Evolutionary conservation across 2,113 vertebrate species (phyloP).

Genomic region (Periophthalmodon schlosseri): DNA sequence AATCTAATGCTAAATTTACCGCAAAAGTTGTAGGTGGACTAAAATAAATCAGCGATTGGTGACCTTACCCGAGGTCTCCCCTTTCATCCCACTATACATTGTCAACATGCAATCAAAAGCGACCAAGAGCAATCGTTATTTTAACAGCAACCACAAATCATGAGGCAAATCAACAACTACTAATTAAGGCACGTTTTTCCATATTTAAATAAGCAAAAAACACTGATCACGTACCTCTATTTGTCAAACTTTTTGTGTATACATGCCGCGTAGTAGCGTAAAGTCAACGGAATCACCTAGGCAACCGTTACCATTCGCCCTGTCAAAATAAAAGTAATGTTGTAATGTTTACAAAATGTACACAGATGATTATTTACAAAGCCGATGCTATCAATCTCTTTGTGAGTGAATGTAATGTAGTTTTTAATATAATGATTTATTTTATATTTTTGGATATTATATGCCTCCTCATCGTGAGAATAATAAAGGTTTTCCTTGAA

Average conservation of each 20-base stretch:
- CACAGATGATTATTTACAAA: too few species aligned
- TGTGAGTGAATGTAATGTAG: background rate
- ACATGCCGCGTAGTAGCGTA: constrained; percentile 9
- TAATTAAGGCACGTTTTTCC: background rate
- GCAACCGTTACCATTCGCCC: background rate
- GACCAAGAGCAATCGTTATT: background rate
- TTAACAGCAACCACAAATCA: background rate
- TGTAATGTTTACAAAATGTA: background rate
- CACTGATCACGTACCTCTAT: constrained; percentile 27
- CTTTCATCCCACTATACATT: constrained; percentile 15
- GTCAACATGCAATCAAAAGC: background rate
- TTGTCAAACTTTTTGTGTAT: constrained; percentile 32
- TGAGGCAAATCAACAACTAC: background rate
- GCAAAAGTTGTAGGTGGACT: background rate
- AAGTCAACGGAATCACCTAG: background rate
- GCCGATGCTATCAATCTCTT: background rate
- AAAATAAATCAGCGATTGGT: constrained; percentile 4
- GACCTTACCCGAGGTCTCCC: background rate
- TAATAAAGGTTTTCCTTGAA: background rate
- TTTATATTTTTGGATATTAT: background rate
- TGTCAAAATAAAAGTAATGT: constrained; percentile 33
- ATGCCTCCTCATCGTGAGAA: background rate
- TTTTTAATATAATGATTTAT: background rate
- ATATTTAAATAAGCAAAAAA: background rate
- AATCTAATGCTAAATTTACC: background rate